phyloP scores from a whole-genome alignment of 2,797 vertebrate genomes.

The Bovichtus variegatus region DNA sequence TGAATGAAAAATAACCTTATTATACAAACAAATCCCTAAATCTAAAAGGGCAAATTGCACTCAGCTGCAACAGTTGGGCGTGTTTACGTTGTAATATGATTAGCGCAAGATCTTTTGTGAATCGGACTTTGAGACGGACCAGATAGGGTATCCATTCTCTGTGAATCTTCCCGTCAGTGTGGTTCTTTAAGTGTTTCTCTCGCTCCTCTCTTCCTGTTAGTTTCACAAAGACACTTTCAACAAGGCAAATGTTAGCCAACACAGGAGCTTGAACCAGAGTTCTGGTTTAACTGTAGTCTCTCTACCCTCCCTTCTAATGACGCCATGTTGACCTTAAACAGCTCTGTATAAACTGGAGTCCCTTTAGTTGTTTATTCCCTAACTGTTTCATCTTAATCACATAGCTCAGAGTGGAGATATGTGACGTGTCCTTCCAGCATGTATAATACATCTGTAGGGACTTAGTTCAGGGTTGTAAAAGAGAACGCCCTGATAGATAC shows the following conservation, averaged over 20 bases:
- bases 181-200: not conserved
- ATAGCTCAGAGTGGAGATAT: slow-evolving; percentile 61
- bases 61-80: too few relatives aligned
- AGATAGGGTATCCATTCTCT: too few relatives aligned
- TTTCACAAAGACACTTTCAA: slow-evolving; percentile 16
- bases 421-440: slow-evolving; percentile 66
- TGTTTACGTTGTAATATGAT: too few relatives aligned
- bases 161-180: too few relatives aligned
- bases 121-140: too few relatives aligned
- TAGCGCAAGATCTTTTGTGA: too few relatives aligned
- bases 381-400: slow-evolving; percentile 62
- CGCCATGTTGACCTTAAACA: slow-evolving; percentile 39
- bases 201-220: not conserved
- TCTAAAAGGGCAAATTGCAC: too few relatives aligned
- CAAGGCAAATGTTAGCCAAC: slow-evolving; percentile 16
- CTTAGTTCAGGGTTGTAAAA: slow-evolving; percentile 57
- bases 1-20: too few relatives aligned
- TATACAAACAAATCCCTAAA: too few relatives aligned
- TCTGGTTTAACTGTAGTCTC: slow-evolving; percentile 8
- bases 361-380: slow-evolving; percentile 51
- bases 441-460: slow-evolving; percentile 70
- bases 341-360: slow-evolving; percentile 38
- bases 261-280: slow-evolving; percentile 39
- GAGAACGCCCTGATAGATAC: slow-evolving; percentile 78
- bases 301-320: slow-evolving; percentile 32